Percentiles rank a stretch among this genome's conserved stretches.
Conservation (phyloP, 92 coral and sea anemone genomes). For the Zoanthus solanderi region DNA sequence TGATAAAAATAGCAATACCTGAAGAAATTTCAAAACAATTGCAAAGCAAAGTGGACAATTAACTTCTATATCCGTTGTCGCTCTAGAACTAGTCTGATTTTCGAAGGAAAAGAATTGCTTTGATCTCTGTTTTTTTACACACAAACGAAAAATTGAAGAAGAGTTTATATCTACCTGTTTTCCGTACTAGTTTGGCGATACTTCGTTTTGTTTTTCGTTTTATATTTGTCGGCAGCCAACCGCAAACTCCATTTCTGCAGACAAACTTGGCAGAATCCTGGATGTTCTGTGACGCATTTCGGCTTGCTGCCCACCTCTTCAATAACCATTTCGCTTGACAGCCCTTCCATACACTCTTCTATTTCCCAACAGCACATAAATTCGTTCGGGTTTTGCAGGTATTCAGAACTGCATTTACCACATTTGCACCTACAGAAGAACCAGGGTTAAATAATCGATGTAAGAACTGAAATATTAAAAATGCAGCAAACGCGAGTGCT, state of each 20-base stretch:
- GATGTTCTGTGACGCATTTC: slow-evolving; percentile 62
- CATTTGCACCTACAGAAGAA: slow-evolving; percentile 67
- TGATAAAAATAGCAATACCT: neutral
- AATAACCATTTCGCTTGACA: slow-evolving; percentile 43
- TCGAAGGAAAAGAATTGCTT: neutral
- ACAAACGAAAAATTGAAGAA: neutral
- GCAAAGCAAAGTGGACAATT: neutral
- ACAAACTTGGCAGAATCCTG: slow-evolving; percentile 65
- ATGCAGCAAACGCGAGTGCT: slow-evolving; percentile 2
- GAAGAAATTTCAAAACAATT: neutral
- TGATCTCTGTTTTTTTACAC: neutral
- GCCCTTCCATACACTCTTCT: slow-evolving; percentile 55
- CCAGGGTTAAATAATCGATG: slow-evolving; percentile 12
- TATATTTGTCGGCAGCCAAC: slow-evolving; percentile 68
- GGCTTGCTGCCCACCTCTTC: slow-evolving; percentile 48
- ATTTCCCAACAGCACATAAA: slow-evolving; percentile 62
- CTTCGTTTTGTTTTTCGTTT: slow-evolving; percentile 52
- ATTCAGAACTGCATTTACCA: slow-evolving; percentile 57
- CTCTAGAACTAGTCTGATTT: neutral
- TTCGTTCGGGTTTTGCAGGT: slow-evolving; percentile 63
- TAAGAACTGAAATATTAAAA: slow-evolving; percentile 9
- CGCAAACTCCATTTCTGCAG: slow-evolving; percentile 70
- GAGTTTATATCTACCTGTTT: slow-evolving; percentile 44
- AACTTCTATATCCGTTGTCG: neutral
- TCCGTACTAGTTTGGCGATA: slow-evolving; percentile 71